Conservation (phyloP, 2,888 invertebrate species). For the Chymomyza procnemis region DNA sequence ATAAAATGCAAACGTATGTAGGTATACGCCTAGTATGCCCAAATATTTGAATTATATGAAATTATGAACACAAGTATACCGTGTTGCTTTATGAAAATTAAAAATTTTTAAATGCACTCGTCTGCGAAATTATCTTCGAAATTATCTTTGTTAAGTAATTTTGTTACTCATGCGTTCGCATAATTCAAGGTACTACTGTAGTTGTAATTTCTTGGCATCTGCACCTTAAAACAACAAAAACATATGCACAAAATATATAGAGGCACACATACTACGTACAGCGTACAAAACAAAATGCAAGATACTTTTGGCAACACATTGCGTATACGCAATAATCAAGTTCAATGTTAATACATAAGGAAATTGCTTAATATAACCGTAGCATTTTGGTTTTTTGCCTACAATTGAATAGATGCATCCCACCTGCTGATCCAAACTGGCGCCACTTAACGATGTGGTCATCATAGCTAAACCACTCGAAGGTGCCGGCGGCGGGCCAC, state of each 20-base stretch:
- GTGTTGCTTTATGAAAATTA: too few species aligned
- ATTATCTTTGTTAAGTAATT: too few species aligned
- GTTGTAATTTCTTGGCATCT: neutral
- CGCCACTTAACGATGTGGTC: slow-evolving; percentile 55
- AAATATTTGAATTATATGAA: too few species aligned
- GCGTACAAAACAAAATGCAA: neutral
- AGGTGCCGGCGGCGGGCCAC: slow-evolving; percentile 72
- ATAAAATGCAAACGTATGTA: too few species aligned
- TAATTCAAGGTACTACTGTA: too few species aligned
- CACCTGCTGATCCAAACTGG: slow-evolving; percentile 59
- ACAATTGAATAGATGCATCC: slow-evolving; percentile 24
- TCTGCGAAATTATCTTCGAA: too few species aligned
- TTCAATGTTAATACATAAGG: slow-evolving; percentile 37
- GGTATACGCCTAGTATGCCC: too few species aligned
- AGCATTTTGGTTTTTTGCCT: neutral
- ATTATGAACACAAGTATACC: too few species aligned
- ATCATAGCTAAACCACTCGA: slow-evolving; percentile 65
- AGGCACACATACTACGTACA: neutral
- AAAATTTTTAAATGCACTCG: too few species aligned
- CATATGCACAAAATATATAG: neutral
- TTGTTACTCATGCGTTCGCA: too few species aligned
- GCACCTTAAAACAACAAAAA: neutral
- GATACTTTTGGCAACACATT: slow-evolving; percentile 43
- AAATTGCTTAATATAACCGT: slow-evolving; percentile 3
- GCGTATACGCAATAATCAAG: slow-evolving; percentile 52